These are phyloP conservation scores for Neelides sp. DNA, from an alignment of 1,140 invertebrate genomes.

Conservation along the genomic window DNA sequence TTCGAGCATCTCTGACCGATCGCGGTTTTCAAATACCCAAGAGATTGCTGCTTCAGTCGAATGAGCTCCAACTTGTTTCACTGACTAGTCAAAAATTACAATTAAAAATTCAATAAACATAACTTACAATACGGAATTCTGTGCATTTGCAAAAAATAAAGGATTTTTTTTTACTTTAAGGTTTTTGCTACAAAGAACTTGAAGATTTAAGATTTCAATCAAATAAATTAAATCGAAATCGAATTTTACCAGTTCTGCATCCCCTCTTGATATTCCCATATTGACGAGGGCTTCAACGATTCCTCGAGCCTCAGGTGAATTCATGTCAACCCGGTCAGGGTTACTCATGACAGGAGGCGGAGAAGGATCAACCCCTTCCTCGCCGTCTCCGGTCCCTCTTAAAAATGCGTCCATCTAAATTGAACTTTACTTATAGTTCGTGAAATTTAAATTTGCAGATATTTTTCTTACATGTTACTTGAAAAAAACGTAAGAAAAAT, in stretches of 20 bases:
- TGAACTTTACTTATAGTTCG: too few species aligned
- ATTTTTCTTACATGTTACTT: too few species aligned
- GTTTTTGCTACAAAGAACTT: background rate
- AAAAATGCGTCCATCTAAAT: too few species aligned
- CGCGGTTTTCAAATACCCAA: constrained; percentile 29
- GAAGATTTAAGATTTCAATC: background rate
- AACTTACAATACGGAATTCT: background rate
- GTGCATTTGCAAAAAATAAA: background rate
- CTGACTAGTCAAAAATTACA: constrained; percentile 18
- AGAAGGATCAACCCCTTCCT: too few species aligned
- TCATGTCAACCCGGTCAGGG: too few species aligned
- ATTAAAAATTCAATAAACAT: background rate
- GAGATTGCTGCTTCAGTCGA: constrained; percentile 27
- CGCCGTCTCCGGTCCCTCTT: too few species aligned
- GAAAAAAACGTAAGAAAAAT: too few species aligned
- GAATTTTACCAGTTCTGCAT: constrained; percentile 26
- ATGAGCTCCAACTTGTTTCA: constrained; percentile 27
- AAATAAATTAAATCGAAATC: background rate
- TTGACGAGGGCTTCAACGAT: constrained; percentile 22
- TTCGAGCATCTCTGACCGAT: background rate
- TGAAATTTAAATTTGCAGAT: too few species aligned
- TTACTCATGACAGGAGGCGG: too few species aligned
- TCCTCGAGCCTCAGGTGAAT: constrained; percentile 12
- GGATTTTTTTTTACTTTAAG: constrained; percentile 2
- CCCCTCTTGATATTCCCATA: constrained; percentile 25